Base-by-base conservation (phyloP, 2,797 vertebrate genomes). In the Atherinosoma microstoma region DNA sequence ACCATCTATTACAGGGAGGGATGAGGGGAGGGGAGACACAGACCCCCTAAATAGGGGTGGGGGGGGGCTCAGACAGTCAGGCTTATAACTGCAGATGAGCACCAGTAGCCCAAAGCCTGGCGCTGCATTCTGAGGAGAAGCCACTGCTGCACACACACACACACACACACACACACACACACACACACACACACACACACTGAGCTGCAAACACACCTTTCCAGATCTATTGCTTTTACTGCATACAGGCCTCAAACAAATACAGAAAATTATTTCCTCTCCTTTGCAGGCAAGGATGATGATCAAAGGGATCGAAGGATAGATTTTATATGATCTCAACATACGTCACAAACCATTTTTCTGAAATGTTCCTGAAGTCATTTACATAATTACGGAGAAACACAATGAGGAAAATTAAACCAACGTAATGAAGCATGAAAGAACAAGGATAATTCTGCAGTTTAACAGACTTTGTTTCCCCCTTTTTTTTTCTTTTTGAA, bases 1-100 rank as follows among this genome's bases (percentile, higher is more conserved):
- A 89, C 87, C 92, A 94, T 94, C 93, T 95, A 96, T 94, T 94
- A 95, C 75, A 59, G 80, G 45, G 67, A 84, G 68, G 68, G 78
- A 47, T 18, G 71, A 80, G 75, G 74, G 84, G 77, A 67, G 47
- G 54, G 75, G 47, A 56, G 47, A 60, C 53, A 27, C 45, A 36
- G 56, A 65, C 70, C 75, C 30, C 63, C 76, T 38, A 67, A 69
- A 84, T 32, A 53, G 30, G 58, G 64, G 62, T 49, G 59, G 27
- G 10, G 47, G 47, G 32, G 64, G 65, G 61, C 73, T 78, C 75
- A 70, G 62, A 53, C 63, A 38, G 45, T 58, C 16, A 47, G 81
- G 73, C 80, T 77, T 72, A 29, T 35, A 78, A 70, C 53, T 42
- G 56, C 67, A 34, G 58, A 51, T 56, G 60, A 75, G 70, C 73